Evolutionary conservation across 2,113 vertebrate species (phyloP).

Genomic region (Coryphaenoides rupestris): DNA sequence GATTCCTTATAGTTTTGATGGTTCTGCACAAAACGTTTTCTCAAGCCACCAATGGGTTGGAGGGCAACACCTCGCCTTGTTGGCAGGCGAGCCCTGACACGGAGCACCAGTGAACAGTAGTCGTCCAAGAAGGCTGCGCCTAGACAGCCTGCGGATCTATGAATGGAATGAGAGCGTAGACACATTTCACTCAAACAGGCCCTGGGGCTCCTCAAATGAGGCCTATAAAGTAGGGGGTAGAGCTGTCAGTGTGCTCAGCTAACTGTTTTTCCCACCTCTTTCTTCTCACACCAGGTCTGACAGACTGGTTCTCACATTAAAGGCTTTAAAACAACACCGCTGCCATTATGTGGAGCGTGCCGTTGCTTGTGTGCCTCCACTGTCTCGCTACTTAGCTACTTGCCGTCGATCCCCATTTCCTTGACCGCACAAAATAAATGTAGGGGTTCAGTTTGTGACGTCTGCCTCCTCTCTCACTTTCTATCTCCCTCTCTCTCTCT

Average conservation of each 20-base stretch:
- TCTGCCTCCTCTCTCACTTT: slow-evolving; percentile 30
- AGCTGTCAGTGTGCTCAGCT: slow-evolving; percentile 49
- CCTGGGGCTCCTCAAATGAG: slow-evolving; percentile 47
- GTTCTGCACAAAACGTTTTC: slow-evolving; percentile 23
- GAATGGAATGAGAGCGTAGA: slow-evolving; percentile 34
- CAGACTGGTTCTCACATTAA: slow-evolving; percentile 47
- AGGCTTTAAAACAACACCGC: slow-evolving; percentile 30
- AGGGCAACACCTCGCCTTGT: slow-evolving; percentile 13
- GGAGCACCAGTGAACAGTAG: slow-evolving; percentile 22
- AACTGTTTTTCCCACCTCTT: slow-evolving; percentile 38
- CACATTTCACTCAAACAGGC: slow-evolving; percentile 40
- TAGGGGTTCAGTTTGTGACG: slow-evolving; percentile 49
- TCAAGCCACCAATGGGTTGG: slow-evolving; percentile 1
- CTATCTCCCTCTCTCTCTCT: background rate
- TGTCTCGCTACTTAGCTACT: slow-evolving; percentile 16
- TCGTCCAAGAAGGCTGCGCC: background rate
- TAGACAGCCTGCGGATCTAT: slow-evolving; percentile 26
- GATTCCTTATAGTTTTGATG: slow-evolving; percentile 12
- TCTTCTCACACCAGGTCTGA: slow-evolving; percentile 47
- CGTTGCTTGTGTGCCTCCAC: slow-evolving; percentile 16
- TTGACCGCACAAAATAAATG: slow-evolving; percentile 72
- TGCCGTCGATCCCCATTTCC: slow-evolving; percentile 57
- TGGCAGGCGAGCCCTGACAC: slow-evolving; percentile 33
- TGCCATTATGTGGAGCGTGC: slow-evolving; percentile 17
- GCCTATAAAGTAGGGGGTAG: slow-evolving; percentile 43